A percentile compares a stretch with the other conserved stretches of the same genome.
Evolutionary conservation across 2,113 vertebrate genomes (phyloP).

Genomic region (Bujurquina vittata): DNA sequence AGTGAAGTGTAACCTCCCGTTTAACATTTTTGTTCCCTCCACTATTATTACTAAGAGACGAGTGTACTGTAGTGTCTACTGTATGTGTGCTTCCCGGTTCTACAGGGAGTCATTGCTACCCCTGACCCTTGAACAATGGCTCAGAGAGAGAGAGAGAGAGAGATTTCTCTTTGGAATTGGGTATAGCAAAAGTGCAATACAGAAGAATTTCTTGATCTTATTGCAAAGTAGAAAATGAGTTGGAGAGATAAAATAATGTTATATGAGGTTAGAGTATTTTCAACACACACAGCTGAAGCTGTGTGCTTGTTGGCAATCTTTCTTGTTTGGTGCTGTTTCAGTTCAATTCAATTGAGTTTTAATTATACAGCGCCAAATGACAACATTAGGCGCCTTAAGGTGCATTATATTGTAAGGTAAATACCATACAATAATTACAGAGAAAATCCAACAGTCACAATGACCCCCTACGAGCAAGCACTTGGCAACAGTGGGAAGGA

Average conservation of each 20-base stretch:
- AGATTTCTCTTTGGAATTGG: neutral
- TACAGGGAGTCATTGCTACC: neutral
- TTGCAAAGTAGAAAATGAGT: neutral
- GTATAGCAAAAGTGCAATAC: constrained; percentile 3
- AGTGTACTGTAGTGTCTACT: neutral
- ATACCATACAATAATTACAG: too few species aligned
- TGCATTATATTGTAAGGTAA: too few species aligned
- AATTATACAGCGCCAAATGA: too few species aligned
- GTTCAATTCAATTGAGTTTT: too few species aligned
- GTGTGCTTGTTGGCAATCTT: neutral
- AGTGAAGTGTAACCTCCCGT: neutral
- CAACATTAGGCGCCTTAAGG: too few species aligned
- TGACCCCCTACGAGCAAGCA: too few species aligned
- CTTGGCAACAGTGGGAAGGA: too few species aligned
- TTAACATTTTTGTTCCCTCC: neutral
- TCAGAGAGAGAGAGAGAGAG: neutral
- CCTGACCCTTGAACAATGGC: neutral
- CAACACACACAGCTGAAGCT: neutral
- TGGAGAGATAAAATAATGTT: neutral
- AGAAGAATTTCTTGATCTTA: neutral
- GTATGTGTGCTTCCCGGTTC: neutral
- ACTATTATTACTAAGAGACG: neutral
- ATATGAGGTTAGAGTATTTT: neutral
- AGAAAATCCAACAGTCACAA: too few species aligned
- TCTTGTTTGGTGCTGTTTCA: neutral